Base-by-base conservation (phyloP, 2,113 vertebrate genomes). In the Forbesichthys agassizii region DNA sequence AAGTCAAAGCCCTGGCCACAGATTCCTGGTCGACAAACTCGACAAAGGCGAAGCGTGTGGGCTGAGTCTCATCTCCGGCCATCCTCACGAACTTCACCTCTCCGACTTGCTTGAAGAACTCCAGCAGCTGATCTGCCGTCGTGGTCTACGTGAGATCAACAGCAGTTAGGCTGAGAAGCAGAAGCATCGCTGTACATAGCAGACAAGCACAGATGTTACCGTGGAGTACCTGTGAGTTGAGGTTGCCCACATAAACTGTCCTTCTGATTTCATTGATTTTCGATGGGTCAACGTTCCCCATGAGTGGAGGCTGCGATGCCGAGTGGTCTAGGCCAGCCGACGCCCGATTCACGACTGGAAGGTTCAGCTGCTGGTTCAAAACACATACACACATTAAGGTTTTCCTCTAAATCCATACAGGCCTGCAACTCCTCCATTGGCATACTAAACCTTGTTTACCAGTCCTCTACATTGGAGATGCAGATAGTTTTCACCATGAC, bases 11-110 rank as follows among this genome's bases (percentile, higher is more conserved):
- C 91, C 96, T 91, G 84, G 92, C 86, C 56, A 99, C 96, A 14
- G 95, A 97, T 47, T 96, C 94, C 92, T 98, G 97, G 81, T 96
- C 95, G 16, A 96, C 92, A 81, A 98, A 98, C 91, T 98, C 96
- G 53, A 98, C 96, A 71, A 98, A 98, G 89, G 96, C 97, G 82
- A 98, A 98, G 14, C 97, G 89, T 1, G 96, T 98, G 47, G 97
- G 97, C 77, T 98, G 97, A 0, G 96, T 98, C 92, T 98, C 97
- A 68, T 98, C 97, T 57, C 97, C 97, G 4, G 97, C 97, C 97
- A 98, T 98, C 47, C 97, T 93, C 55, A 98, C 97, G 90, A 98
- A 98, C 89, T 96, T 96, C 2, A 98, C 97, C 64, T 98, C 95
- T 68, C 97, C 97, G 69, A 98, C 97, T 91, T 96, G 96, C 87